Base-by-base conservation (phyloP, 2,797 vertebrate species). In the Enteromius trimaculatus region DNA sequence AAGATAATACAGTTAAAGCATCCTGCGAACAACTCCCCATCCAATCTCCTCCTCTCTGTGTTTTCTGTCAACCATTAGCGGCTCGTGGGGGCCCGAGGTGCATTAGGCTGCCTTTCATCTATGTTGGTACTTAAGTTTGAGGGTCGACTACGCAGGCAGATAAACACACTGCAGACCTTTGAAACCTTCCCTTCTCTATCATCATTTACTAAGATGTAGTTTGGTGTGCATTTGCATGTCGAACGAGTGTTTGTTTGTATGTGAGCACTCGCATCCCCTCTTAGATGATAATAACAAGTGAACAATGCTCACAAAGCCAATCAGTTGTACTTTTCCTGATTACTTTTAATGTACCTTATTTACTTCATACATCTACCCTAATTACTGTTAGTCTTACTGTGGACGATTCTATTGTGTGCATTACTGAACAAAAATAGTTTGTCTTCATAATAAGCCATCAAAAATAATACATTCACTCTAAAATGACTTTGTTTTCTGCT, bases 31-130 rank as follows among this genome's bases (percentile, higher is more conserved):
- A 60, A 4, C 13, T 51, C 34, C 23, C 16, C 71, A 47, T 77
- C n/a, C 29, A 62, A 21, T 62, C 51, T 6, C 66, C 16, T 17
- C 29, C 29, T 26, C 17, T 68, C 29, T 49, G 19, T 19, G 80
- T 66, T 34, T 44, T 47, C 70, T 74, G 75, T 65, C 60, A 55
- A 66, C 26, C 64, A 44, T 84, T 37, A 79, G 69, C 1, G 31
- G 47, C 81, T 77, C 9, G 26, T 31, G 74, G 39, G 71, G 60
- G 66, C n/a, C 80, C 86, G 89, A 88, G 87, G 87, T 86, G 87
- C 87, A 91, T 93, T 92, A 91, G 89, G 79, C 31, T 72, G 85
- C 86, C 90, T 93, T 93, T 94, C 90, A 93, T 94, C 90, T 89
- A 79, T 29, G 82, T 55, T 34, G 89, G 81, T 82, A 85, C 88